These are phyloP conservation scores for Amorpha juglandis DNA, from an alignment of 2,888 invertebrate species.

Conservation along the genomic window DNA sequence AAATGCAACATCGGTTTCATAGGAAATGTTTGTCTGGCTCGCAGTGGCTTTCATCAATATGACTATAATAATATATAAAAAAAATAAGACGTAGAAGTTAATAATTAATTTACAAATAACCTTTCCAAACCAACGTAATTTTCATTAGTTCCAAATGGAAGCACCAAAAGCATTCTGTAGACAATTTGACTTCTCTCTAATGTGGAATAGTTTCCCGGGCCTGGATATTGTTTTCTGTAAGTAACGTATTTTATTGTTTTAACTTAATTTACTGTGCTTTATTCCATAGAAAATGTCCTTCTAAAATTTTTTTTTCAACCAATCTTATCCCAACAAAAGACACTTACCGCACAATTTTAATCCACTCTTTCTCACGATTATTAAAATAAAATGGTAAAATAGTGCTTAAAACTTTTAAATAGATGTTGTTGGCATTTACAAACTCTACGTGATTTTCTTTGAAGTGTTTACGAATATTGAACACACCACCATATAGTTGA, in stretches of 20 bases:
- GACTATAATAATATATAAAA: too few species aligned
- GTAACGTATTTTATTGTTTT: background rate
- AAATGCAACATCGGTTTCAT: too few species aligned
- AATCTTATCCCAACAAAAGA: background rate
- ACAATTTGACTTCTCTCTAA: conserved; percentile 42
- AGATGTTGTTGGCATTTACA: conserved; percentile 29
- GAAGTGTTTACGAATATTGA: conserved; percentile 37
- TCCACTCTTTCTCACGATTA: conserved; percentile 25
- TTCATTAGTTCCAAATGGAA: conserved; percentile 38
- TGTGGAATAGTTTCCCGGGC: conserved; percentile 38
- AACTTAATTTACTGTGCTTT: background rate
- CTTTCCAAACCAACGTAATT: conserved; percentile 36
- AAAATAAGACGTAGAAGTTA: too few species aligned
- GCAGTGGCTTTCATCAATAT: too few species aligned
- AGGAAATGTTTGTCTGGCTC: too few species aligned
- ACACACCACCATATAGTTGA: conserved; percentile 38
- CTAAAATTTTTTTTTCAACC: too few species aligned
- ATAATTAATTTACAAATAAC: background rate
- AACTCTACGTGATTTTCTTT: conserved; percentile 41
- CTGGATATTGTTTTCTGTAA: conserved; percentile 32
- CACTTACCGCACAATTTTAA: conserved; percentile 24
- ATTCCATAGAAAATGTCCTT: too few species aligned
- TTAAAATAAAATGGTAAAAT: conserved; percentile 26
- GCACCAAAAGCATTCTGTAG: conserved; percentile 37
- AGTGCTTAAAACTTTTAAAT: conserved; percentile 26